These are phyloP conservation scores for Ruditapes philippinarum DNA, from an alignment of 1,140 invertebrate genomes.

Conservation along the genomic window DNA sequence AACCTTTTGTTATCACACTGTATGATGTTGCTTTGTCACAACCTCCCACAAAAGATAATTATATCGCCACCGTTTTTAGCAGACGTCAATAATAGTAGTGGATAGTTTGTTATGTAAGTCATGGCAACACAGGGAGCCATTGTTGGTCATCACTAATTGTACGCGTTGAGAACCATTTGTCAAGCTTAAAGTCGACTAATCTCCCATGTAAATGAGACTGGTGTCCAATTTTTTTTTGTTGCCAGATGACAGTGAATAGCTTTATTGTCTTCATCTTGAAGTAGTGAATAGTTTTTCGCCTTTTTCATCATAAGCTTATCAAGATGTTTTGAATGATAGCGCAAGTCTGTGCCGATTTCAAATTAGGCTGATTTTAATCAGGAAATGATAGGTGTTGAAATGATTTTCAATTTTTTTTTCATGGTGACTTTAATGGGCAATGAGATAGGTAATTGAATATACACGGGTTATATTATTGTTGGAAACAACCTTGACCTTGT, in stretches of 20 bases:
- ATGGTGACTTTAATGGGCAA: too few relatives aligned
- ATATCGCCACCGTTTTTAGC: neutral
- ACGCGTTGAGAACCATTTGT: slow-evolving; percentile 9
- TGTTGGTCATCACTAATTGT: slow-evolving; percentile 24
- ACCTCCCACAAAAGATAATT: neutral
- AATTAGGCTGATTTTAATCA: slow-evolving; percentile 4
- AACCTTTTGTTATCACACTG: slow-evolving; percentile 52
- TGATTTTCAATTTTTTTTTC: too few relatives aligned
- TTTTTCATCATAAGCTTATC: neutral
- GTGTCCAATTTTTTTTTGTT: neutral
- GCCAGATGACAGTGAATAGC: neutral
- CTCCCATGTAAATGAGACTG: neutral
- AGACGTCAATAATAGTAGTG: neutral
- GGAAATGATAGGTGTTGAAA: too few relatives aligned
- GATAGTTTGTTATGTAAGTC: slow-evolving; percentile 26
- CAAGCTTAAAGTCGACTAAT: slow-evolving; percentile 16
- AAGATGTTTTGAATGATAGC: slow-evolving; percentile 7
- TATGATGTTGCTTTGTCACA: slow-evolving; percentile 10
- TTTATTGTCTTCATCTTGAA: neutral
- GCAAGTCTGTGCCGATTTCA: neutral
- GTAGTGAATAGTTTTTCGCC: slow-evolving; percentile 6
- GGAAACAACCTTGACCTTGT: too few relatives aligned
- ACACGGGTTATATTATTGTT: too few relatives aligned
- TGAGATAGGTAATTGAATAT: too few relatives aligned
- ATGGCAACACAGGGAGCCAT: neutral